phyloP scores from a whole-genome alignment of 2,113 vertebrate genomes.

The Oryzias javanicus region DNA sequence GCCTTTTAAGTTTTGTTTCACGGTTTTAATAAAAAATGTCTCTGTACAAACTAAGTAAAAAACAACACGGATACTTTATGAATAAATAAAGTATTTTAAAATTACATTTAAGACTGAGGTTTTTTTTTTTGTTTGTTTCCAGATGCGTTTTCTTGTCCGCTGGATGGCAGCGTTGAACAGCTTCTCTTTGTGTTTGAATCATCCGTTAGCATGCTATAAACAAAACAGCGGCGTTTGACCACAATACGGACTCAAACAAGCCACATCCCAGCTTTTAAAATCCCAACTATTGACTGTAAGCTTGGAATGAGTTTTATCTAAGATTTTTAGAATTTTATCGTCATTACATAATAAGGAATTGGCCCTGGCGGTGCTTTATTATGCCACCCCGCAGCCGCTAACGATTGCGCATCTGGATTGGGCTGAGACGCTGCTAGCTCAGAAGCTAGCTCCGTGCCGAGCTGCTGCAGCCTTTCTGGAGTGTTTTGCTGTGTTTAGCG shows the following conservation, averaged over 20 bases:
- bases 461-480: conserved; percentile 14
- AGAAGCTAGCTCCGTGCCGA: conserved; percentile 23
- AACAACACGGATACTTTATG: too few relatives aligned
- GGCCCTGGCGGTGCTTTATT: background rate
- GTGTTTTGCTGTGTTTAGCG: conserved; percentile 6
- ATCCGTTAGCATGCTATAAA: conserved; percentile 25
- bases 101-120: background rate
- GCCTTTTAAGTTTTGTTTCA: too few relatives aligned
- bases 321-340: accelerated
- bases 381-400: conserved; percentile 8
- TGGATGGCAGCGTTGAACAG: conserved; percentile 41
- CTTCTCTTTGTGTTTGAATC: conserved; percentile 61
- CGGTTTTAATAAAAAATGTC: too few relatives aligned
- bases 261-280: background rate
- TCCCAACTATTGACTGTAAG: background rate
- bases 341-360: background rate
- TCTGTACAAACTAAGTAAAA: too few relatives aligned
- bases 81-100: too few relatives aligned
- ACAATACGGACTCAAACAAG: background rate
- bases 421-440: conserved; percentile 28
- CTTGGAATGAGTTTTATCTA: background rate
- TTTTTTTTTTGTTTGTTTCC: too few relatives aligned
- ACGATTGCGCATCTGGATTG: conserved; percentile 68
- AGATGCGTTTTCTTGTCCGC: conserved; percentile 36
- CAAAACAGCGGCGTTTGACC: conserved; percentile 49